Evolutionary conservation across 2,888 invertebrate species (phyloP).

Genomic region (Smittia aterrima): DNA sequence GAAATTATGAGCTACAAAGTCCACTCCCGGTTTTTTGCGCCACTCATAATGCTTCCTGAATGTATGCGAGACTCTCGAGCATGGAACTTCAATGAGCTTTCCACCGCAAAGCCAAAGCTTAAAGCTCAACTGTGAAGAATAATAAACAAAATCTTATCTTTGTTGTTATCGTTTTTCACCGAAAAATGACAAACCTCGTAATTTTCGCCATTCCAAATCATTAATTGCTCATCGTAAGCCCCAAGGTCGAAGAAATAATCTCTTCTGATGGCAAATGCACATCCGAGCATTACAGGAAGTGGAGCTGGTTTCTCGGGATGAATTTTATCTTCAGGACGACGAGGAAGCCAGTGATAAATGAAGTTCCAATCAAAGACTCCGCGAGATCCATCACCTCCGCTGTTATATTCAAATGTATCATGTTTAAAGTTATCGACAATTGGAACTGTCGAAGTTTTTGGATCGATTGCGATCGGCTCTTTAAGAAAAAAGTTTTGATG

Average conservation of each 20-base stretch:
- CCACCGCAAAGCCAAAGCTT: conserved; percentile 15
- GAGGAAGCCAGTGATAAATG: not conserved
- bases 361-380: conserved; percentile 35
- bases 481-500: not conserved
- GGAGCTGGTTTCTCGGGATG: conserved; percentile 52
- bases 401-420: conserved; percentile 13
- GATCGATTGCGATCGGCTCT: conserved; percentile 19
- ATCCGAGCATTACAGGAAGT: conserved; percentile 97
- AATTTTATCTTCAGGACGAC: conserved; percentile 29
- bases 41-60: conserved; percentile 70
- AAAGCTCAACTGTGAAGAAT: not conserved
- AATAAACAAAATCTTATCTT: too few species aligned
- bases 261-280: conserved; percentile 87
- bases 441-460: conserved; percentile 35
- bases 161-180: too few species aligned
- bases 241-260: conserved; percentile 87
- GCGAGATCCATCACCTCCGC: not conserved
- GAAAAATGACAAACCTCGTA: too few species aligned
- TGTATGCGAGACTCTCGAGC: conserved; percentile 68
- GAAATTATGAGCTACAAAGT: conserved; percentile 66
- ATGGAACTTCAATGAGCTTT: conserved; percentile 73
- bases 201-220: conserved; percentile 82
- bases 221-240: conserved; percentile 86
- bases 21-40: conserved; percentile 66
- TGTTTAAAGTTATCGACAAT: conserved; percentile 23